Percentiles rank a stretch among this genome's conserved stretches.
phyloP scores from a whole-genome alignment of 1,140 invertebrate genomes.

The Parapsyche elsis region DNA sequence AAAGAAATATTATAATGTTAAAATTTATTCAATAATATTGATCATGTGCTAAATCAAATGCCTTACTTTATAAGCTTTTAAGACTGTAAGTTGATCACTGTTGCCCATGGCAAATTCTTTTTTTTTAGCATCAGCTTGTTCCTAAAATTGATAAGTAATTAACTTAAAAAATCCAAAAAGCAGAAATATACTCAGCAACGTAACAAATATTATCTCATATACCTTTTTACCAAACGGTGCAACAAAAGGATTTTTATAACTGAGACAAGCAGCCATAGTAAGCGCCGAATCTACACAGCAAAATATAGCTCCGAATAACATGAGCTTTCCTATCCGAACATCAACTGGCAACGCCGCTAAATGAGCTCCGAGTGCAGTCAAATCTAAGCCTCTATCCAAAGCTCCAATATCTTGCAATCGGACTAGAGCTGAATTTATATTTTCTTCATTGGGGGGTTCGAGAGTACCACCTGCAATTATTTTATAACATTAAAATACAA shows the following conservation, averaged over 20 bases:
- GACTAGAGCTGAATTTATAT: slow-evolving; percentile 80
- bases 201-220: not conserved
- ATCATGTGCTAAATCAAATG: slow-evolving; percentile 14
- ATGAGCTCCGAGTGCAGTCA: slow-evolving; percentile 92
- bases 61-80: slow-evolving; percentile 80
- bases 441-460: slow-evolving; percentile 84
- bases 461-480: slow-evolving; percentile 70
- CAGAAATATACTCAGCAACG: not conserved
- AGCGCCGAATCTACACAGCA: slow-evolving; percentile 94
- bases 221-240: slow-evolving; percentile 79
- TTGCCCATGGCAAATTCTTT: slow-evolving; percentile 76
- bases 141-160: slow-evolving; percentile 58
- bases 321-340: slow-evolving; percentile 88
- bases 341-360: slow-evolving; percentile 91
- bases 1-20: slow-evolving; percentile 39
- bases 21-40: slow-evolving; percentile 12
- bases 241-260: slow-evolving; percentile 86
- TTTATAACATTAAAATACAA: slow-evolving; percentile 33
- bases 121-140: slow-evolving; percentile 78
- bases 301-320: slow-evolving; percentile 91
- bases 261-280: slow-evolving; percentile 91
- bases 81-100: slow-evolving; percentile 85
- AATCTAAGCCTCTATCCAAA: slow-evolving; percentile 78
- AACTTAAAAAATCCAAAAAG: slow-evolving; percentile 24
- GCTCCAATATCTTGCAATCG: slow-evolving; percentile 88